Base-by-base conservation (phyloP, 2,113 vertebrate species). In the Halcyon senegalensis region DNA sequence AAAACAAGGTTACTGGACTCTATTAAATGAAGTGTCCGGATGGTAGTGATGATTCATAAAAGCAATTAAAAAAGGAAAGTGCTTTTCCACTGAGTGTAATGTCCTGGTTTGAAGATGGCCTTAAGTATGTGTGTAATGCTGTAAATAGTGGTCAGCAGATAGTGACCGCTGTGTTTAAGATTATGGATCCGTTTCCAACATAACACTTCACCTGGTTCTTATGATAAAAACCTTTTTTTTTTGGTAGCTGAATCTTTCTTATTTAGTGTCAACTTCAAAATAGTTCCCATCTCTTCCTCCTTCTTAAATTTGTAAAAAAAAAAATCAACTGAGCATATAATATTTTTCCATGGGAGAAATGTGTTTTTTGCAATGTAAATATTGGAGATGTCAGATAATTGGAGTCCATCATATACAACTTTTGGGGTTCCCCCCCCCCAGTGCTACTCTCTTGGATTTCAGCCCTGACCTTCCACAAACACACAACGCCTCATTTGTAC, bases 61-160 rank as follows among this genome's bases (percentile, higher is more conserved):
- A 95, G 85, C 94, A 87, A 96, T 95, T 94, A 81, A 87, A 95
- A 82, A 82, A 69, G 89, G 95, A 94, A 98, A 96, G 88, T 87
- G 75, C 74, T 92, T 90, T 93, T 96, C 94, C 37, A 3, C 73
- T 67, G 55, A 60, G 85, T 9, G 7, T 62, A 19, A 25, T 43
- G 82, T 46, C 88, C 75, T 84, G 84, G 31, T 69, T 88, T 75
- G 82, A 93, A 93, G 95, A 86, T 88, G 67, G 27, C 79, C 84
- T 76, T 35, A 73, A 67, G 75, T 64, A 64, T 17, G 60, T 73
- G 79, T 84, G 92, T 81, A 53, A 81, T 80, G 90, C 82, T 89
- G 82, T 86, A n/a, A 58, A 30, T 14, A 64, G 60, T 33, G 72
- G 48, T 13, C 90, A 80, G 59, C 28, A 76, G 25, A 14, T 67